Evolutionary conservation across 2,888 invertebrate species (phyloP).

Genomic region (Drosophila helvetica): DNA sequence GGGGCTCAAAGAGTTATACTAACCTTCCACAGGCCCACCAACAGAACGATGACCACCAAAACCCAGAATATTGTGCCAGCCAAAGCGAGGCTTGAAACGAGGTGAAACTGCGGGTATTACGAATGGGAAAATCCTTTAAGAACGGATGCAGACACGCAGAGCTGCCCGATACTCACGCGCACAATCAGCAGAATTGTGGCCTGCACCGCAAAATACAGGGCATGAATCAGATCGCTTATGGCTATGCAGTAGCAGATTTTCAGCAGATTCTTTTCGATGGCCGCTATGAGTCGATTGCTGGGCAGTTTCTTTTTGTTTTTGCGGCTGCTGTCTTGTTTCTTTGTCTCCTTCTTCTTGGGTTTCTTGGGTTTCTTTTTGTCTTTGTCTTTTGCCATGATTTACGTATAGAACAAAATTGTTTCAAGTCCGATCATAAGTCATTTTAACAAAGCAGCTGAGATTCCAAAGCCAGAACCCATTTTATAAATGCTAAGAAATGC

Average conservation of each 20-base stretch:
- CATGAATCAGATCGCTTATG: slow-evolving; percentile 55
- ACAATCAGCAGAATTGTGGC: slow-evolving; percentile 49
- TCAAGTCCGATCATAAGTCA: slow-evolving; percentile 42
- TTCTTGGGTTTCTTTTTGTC: slow-evolving; percentile 44
- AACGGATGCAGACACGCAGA: too few relatives aligned
- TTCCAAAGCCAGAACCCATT: neutral
- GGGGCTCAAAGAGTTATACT: neutral
- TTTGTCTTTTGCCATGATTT: slow-evolving; percentile 40
- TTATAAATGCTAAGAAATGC: too few relatives aligned
- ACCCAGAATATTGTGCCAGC: slow-evolving; percentile 64
- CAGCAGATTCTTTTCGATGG: slow-evolving; percentile 34
- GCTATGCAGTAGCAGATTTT: slow-evolving; percentile 57
- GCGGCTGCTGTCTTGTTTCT: slow-evolving; percentile 34
- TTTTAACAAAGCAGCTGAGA: slow-evolving; percentile 49
- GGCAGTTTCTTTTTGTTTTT: neutral
- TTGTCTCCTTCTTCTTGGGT: slow-evolving; percentile 10
- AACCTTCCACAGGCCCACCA: slow-evolving; percentile 66
- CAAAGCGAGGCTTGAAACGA: slow-evolving; percentile 55
- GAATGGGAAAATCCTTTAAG: neutral
- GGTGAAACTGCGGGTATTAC: slow-evolving; percentile 27
- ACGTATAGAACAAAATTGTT: slow-evolving; percentile 3
- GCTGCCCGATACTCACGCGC: slow-evolving; percentile 42
- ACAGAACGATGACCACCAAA: slow-evolving; percentile 52
- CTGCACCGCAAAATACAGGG: slow-evolving; percentile 59
- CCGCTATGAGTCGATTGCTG: neutral